Evolutionary conservation across 2,888 invertebrate genomes (phyloP).

Genomic region (Minunthozetes semirufus): DNA sequence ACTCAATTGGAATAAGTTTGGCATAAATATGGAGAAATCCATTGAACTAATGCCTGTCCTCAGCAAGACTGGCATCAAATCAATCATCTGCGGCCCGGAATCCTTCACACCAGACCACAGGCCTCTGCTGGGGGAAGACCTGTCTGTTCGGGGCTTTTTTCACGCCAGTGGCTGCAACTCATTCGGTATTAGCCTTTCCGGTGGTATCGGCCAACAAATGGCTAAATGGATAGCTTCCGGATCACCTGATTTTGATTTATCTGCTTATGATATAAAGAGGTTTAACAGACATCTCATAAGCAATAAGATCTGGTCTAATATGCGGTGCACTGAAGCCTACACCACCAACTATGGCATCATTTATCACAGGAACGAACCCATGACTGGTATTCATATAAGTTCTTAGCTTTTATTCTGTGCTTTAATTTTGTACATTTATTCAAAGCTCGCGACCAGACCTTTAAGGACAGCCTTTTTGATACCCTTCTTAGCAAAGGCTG

Average conservation of each 20-base stretch:
- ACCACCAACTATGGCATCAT: conserved; percentile 74
- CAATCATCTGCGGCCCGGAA: conserved; percentile 82
- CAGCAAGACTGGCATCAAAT: conserved; percentile 67
- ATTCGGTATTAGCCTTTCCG: conserved; percentile 83
- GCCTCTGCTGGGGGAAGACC: conserved; percentile 65
- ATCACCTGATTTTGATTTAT: conserved; percentile 76
- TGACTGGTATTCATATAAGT: conserved; percentile 57
- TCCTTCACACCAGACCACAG: conserved; percentile 88
- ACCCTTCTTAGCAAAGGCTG: conserved; percentile 67
- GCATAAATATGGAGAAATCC: conserved; percentile 63
- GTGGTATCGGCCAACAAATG: conserved; percentile 75
- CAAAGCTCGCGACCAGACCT: conserved; percentile 13
- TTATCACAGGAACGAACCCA: conserved; percentile 72
- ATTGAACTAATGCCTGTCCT: conserved; percentile 67
- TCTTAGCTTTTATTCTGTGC: neutral
- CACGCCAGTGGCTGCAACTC: conserved; percentile 85
- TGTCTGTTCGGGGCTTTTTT: conserved; percentile 60
- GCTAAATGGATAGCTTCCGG: conserved; percentile 78
- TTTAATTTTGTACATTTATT: neutral
- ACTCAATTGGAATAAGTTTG: conserved; percentile 76
- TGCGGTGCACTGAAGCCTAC: conserved; percentile 78
- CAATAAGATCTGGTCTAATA: neutral
- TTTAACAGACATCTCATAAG: conserved; percentile 7
- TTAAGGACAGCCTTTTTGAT: conserved; percentile 46
- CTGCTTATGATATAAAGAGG: conserved; percentile 69